Base-by-base conservation (phyloP, 2,888 invertebrate genomes). In the Phasia obesa region DNA sequence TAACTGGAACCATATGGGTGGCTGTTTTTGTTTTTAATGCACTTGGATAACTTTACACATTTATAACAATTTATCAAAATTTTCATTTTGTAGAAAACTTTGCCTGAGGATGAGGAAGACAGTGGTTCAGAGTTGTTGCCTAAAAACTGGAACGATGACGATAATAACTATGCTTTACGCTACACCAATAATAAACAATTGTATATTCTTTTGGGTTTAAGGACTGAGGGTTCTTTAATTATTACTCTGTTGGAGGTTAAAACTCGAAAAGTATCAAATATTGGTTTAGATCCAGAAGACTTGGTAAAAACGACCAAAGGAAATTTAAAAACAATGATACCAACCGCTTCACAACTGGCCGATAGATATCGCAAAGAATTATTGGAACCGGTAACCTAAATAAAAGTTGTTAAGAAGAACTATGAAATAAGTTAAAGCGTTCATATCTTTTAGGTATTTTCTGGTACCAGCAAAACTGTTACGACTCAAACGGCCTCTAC, bases 71-170 rank as follows among this genome's bases (percentile, higher is more conserved):
- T n/a, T n/a, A n/a, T 25, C 9, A 19, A 15, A 38, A 6, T 15
- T 13, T 27, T 6, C 2, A 11, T 9, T 35, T 19, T 62, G 7
- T 23, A 95, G 95, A 93, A 93, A 90, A 93, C 92, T 6, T 88
- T 94, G 27, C 90, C 93, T 42, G 92, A 93, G 13, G 92, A 93
- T 86, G 95, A 96, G 89, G 92, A 93, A 87, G 95, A 95, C 88
- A 91, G 91, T 19, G 93, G 93, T 64, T 93, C 93, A 77, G 97
- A 97, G 90, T 89, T 95, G 51, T 90, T 97, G 17, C 97, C 97
- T 2, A 92, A 93, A 44, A 94, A 93, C 51, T 97, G 97, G 97
- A 97, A 95, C 90, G 92, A 92, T 57, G 92, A 92, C 55, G 93
- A 93, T n/a, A 93, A 93, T 85, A 88, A 88, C 25, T 96, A 96